phyloP scores from a whole-genome alignment of 2,888 invertebrate species.

The Herminia tarsipennalis region DNA sequence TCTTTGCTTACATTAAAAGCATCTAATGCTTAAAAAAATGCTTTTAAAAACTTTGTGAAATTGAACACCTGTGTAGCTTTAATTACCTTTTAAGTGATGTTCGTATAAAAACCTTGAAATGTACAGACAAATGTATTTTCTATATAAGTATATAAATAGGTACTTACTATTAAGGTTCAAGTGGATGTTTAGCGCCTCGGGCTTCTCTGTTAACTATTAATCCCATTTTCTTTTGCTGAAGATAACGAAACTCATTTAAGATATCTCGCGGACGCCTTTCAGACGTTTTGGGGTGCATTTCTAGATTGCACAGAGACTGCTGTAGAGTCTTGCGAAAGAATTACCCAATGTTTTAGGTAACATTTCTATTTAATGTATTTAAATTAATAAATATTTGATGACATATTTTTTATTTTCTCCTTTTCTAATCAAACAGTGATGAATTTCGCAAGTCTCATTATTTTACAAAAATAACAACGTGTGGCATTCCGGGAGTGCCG shows the following conservation, averaged over 20 bases:
- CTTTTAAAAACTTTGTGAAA: neutral
- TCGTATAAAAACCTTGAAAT: slow-evolving; percentile 4
- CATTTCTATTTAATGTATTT: neutral
- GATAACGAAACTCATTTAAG: slow-evolving; percentile 85
- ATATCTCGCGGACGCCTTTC: slow-evolving; percentile 81
- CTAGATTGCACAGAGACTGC: slow-evolving; percentile 49
- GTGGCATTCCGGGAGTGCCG: too few relatives aligned
- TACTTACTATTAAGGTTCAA: slow-evolving; percentile 47
- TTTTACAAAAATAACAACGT: too few relatives aligned
- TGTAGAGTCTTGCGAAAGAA: slow-evolving; percentile 38
- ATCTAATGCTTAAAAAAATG: too few relatives aligned
- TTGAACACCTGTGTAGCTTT: neutral
- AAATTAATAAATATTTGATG: too few relatives aligned
- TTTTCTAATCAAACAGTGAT: too few relatives aligned
- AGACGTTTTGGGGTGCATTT: slow-evolving; percentile 79
- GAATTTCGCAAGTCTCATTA: too few relatives aligned
- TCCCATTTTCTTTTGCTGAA: slow-evolving; percentile 80
- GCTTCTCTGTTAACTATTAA: slow-evolving; percentile 81
- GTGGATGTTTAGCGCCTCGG: slow-evolving; percentile 66
- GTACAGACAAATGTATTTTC: slow-evolving; percentile 10
- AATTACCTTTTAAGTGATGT: slow-evolving; percentile 1
- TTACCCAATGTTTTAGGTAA: neutral
- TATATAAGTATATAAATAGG: slow-evolving; percentile 1
- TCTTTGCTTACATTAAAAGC: too few relatives aligned
- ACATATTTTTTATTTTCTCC: too few relatives aligned